phyloP scores from a whole-genome alignment of 2,113 vertebrate species.

The Dendrocopos noguchii region DNA sequence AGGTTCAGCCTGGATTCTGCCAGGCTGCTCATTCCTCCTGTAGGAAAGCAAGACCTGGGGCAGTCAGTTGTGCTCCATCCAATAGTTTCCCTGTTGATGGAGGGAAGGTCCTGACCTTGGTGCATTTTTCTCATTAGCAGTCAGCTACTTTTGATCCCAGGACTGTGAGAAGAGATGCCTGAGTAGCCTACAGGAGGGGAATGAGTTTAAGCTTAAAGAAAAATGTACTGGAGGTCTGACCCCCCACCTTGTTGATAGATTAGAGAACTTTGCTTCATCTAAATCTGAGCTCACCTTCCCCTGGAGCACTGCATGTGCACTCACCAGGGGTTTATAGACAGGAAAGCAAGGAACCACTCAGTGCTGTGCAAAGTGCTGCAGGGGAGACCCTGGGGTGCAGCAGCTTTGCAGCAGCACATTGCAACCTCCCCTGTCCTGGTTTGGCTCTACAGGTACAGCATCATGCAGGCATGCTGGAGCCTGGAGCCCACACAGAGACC shows the following conservation, averaged over 20 bases:
- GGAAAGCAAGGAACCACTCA: background rate
- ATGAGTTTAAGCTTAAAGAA: background rate
- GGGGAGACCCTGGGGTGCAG: background rate
- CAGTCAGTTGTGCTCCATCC: background rate
- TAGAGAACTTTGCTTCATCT: background rate
- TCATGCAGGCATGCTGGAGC: slow-evolving; percentile 96
- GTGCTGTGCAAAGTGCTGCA: background rate
- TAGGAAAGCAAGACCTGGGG: background rate
- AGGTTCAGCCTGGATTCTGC: background rate
- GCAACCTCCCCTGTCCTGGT: background rate
- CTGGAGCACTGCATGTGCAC: background rate
- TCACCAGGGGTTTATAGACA: fast-evolving
- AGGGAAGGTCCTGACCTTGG: background rate
- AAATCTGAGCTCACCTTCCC: background rate
- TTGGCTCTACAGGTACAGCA: slow-evolving; percentile 80
- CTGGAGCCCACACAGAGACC: slow-evolving; percentile 89
- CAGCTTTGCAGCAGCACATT: background rate
- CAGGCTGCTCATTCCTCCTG: background rate
- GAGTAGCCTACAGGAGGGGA: background rate
- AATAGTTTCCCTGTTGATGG: background rate
- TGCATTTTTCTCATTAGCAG: background rate
- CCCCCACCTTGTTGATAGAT: background rate
- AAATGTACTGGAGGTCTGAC: background rate
- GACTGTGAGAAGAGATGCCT: background rate
- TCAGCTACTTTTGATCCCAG: background rate